Percentiles rank a stretch among this genome's conserved stretches.
Evolutionary conservation across 2,888 invertebrate species (phyloP).

Genomic region (Meiosimyza platycephala): DNA sequence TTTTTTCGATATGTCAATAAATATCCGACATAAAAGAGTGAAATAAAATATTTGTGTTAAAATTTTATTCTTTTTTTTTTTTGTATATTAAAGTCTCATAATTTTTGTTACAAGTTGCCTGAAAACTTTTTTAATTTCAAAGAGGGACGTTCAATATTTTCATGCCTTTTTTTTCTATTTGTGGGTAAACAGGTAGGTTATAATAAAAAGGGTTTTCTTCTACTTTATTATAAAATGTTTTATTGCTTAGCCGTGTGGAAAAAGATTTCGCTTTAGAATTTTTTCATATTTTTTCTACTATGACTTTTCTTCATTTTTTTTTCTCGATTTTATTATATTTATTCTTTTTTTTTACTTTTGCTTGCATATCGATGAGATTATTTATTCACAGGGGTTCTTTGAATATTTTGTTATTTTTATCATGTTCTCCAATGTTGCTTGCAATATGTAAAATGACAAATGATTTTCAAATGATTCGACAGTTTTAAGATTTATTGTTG

Average conservation of each 20-base stretch:
- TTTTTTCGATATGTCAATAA: too few species aligned
- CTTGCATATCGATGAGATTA: constrained; percentile 56
- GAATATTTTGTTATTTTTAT: constrained; percentile 41
- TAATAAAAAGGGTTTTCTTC: constrained; percentile 12
- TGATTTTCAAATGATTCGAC: constrained; percentile 57
- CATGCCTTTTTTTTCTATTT: too few species aligned
- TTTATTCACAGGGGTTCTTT: constrained; percentile 28
- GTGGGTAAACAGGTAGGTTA: constrained; percentile 10
- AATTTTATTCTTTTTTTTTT: too few species aligned
- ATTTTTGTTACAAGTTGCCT: too few species aligned
- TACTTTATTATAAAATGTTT: neutral
- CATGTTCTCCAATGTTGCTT: constrained; percentile 46
- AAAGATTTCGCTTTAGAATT: constrained; percentile 59
- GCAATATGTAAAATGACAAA: constrained; percentile 55
- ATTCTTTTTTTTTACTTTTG: neutral
- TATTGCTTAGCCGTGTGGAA: constrained; percentile 57
- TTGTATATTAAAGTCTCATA: too few species aligned
- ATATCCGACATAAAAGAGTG: too few species aligned
- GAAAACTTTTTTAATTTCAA: too few species aligned
- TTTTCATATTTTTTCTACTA: constrained; percentile 49
- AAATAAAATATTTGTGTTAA: too few species aligned
- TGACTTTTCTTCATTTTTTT: constrained; percentile 7
- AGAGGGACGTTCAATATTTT: too few species aligned
- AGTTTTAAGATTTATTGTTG: constrained; percentile 36
- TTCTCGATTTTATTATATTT: neutral